phyloP scores from a whole-genome alignment of 2,113 vertebrate genomes.

The Lagopus muta region DNA sequence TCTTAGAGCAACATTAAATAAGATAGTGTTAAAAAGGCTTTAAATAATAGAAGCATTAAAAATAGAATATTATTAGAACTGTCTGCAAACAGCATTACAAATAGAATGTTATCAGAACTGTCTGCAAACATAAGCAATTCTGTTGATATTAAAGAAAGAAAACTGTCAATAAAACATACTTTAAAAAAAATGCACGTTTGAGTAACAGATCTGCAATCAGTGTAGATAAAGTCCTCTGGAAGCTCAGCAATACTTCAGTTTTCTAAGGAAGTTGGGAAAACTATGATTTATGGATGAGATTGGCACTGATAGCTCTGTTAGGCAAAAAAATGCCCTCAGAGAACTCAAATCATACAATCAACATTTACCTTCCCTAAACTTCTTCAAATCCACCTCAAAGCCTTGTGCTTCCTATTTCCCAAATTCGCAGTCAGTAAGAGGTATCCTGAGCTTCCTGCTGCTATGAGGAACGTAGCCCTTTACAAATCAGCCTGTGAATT shows the following conservation, averaged over 20 bases:
- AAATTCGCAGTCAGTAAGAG: not conserved
- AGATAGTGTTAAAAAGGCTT: not conserved
- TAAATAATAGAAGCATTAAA: not conserved
- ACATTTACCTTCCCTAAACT: not conserved
- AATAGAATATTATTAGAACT: not conserved
- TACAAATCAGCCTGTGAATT: not conserved
- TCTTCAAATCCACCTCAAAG: not conserved
- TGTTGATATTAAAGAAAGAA: not conserved
- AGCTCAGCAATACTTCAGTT: not conserved
- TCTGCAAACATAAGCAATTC: not conserved
- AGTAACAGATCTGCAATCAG: not conserved
- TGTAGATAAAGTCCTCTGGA: not conserved
- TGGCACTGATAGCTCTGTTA: not conserved
- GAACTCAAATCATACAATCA: not conserved
- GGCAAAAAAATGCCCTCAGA: not conserved
- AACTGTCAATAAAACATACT: not conserved
- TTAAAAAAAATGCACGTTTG: not conserved
- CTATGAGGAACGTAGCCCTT: not conserved
- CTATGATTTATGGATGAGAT: not conserved
- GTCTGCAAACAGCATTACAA: not conserved
- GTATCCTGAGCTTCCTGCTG: not conserved
- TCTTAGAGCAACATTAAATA: not conserved
- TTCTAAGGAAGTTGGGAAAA: not conserved
- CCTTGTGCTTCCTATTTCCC: not conserved
- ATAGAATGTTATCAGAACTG: not conserved